These are phyloP conservation scores for Epinephelus malabaricus DNA, from an alignment of 2,797 vertebrate genomes.

Conservation along the genomic window DNA sequence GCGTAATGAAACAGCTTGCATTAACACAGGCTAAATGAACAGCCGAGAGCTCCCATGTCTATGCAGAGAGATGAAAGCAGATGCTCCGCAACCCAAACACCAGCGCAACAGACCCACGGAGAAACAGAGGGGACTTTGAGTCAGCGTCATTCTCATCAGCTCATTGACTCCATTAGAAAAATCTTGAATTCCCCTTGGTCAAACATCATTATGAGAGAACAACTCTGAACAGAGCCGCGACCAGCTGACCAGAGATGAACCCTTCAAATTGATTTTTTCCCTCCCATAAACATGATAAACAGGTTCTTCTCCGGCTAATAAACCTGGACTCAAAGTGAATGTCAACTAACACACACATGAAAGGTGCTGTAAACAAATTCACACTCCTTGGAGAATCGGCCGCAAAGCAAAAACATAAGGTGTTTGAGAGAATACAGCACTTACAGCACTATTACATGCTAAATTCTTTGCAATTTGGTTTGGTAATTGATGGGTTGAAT, in stretches of 20 bases:
- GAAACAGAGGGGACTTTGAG: slow-evolving; percentile 69
- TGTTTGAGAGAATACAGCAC: neutral
- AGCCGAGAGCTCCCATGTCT: slow-evolving; percentile 76
- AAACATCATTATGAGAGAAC: slow-evolving; percentile 68
- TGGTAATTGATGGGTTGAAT: neutral
- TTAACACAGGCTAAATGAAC: slow-evolving; percentile 83
- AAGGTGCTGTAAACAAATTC: slow-evolving; percentile 15
- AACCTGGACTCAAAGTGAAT: slow-evolving; percentile 52
- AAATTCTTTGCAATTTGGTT: neutral
- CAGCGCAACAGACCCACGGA: slow-evolving; percentile 51
- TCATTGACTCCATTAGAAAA: slow-evolving; percentile 73
- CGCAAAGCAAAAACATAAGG: neutral
- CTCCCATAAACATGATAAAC: slow-evolving; percentile 61
- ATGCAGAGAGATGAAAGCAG: slow-evolving; percentile 81
- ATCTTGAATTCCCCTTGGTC: slow-evolving; percentile 56
- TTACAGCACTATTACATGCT: neutral
- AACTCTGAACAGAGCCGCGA: slow-evolving; percentile 46
- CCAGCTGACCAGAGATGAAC: slow-evolving; percentile 68
- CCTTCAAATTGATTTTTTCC: slow-evolving; percentile 52
- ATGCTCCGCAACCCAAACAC: slow-evolving; percentile 78
- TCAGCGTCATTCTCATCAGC: slow-evolving; percentile 71
- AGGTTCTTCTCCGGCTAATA: slow-evolving; percentile 44
- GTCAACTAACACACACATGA: slow-evolving; percentile 28
- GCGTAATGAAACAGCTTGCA: slow-evolving; percentile 82
- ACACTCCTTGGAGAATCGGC: slow-evolving; percentile 4